A percentile compares a stretch with the other conserved stretches of the same genome.
These are phyloP conservation scores for Antheraea assamensis DNA, from an alignment of 2,888 invertebrate species.

Conservation along the genomic window DNA sequence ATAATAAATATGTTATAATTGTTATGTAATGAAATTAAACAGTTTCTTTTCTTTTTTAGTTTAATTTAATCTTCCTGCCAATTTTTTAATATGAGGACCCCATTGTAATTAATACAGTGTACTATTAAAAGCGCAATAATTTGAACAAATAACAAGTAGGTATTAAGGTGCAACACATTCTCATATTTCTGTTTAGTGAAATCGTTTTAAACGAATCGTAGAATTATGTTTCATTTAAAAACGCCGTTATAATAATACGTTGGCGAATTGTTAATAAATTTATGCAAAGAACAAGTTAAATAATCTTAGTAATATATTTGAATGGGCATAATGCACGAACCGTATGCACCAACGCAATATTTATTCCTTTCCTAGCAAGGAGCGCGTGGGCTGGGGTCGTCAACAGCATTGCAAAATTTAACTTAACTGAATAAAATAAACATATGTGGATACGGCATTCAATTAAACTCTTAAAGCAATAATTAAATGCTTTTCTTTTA, in stretches of 20 bases:
- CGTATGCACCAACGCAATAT: conserved; percentile 59
- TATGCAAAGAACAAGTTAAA: conserved; percentile 21
- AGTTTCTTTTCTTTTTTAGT: no score
- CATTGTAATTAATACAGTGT: no score
- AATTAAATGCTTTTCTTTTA: no score
- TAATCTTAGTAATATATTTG: conserved; percentile 21
- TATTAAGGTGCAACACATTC: background rate
- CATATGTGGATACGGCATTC: conserved; percentile 17
- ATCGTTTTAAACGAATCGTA: background rate
- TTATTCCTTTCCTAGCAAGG: conserved; percentile 53
- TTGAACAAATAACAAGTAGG: background rate
- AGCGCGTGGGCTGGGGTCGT: conserved; percentile 59
- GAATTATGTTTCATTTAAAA: conserved; percentile 1
- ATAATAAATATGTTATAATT: no score
- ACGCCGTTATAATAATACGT: conserved; percentile 3
- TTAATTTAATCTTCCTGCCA: no score
- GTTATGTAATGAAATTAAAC: no score
- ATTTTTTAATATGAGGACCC: no score
- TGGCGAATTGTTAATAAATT: conserved; percentile 17
- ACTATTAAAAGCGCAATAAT: background rate
- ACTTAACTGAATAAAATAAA: background rate
- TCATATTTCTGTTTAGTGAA: background rate
- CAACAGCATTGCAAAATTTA: conserved; percentile 30
- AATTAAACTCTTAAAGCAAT: background rate
- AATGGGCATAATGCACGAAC: conserved; percentile 51